Evolutionary conservation across 1,140 invertebrate genomes (phyloP), one percentile per base, ranked within the genome.

Genomic region (Papilio dardanus): DNA sequence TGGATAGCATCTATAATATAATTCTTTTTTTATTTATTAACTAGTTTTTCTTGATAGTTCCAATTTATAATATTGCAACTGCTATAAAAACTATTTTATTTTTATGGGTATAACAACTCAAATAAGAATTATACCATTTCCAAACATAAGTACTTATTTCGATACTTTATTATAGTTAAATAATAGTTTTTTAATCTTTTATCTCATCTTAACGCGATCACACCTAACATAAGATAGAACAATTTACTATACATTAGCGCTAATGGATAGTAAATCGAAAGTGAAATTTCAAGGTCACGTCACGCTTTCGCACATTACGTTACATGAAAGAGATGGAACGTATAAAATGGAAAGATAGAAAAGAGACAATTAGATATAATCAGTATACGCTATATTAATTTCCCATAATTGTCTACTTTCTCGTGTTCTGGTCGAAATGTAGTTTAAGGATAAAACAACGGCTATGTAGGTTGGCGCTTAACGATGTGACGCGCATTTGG

Each of bases 381-480:
- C n/a, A n/a, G n/a, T n/a, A n/a, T n/a, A n/a, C n/a, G n/a, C n/a
- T n/a, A n/a, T n/a, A 7, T 46, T 30, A 21, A 37, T 71, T 42
- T 71, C 35, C 40, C 24, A 10, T 42, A 71, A 71, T 28, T 24
- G 68, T 42, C 42, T 40, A 71, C 68, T 78, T 78, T 78, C 65
- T 75, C 67, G 42, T 67, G 37, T 65, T 74, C 21, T 74, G 40
- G 3, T 50, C 42, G 68, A 16, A 50, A 46, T 71, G 40, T 37
- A 46, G 35, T 24, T 40, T 21, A 40, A 42, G 67, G 68, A 71
- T 74, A 65, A 65, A 50, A 75, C 31, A 67, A 67, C 65, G 21
- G 71, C 37, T 77, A 77, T 79, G 78, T 79, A 69, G 74, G 76
- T 73, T 76, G 69, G 74, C 74, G 74, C 68, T 77, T 79, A 79